phyloP scores from a whole-genome alignment of 2,888 invertebrate species.

The Hipparchia semele region DNA sequence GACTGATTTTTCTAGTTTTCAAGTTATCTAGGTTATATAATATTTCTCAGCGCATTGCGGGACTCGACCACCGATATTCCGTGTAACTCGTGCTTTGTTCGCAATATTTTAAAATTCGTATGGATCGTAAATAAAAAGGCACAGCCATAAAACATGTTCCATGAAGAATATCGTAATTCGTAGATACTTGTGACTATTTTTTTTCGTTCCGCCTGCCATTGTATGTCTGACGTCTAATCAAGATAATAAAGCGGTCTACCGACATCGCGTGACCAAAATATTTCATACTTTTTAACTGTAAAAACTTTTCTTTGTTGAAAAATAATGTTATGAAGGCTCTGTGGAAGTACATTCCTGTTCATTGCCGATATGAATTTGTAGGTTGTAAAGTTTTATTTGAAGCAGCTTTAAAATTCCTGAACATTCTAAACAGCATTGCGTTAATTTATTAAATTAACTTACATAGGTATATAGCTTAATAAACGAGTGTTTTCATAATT shows the following conservation, averaged over 20 bases:
- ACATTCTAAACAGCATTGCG: background rate
- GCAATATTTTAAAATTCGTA: background rate
- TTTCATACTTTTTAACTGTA: conserved; percentile 16
- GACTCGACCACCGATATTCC: background rate
- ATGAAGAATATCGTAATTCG: conserved; percentile 6
- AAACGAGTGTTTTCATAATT: too few relatives aligned
- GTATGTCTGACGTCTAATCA: conserved; percentile 28
- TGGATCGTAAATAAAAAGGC: background rate
- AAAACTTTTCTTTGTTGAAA: conserved; percentile 21
- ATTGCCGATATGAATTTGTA: conserved; percentile 2
- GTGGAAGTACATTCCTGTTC: conserved; percentile 2
- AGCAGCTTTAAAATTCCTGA: background rate
- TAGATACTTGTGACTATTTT: conserved; percentile 8
- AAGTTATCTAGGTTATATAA: too few relatives aligned
- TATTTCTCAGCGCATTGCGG: background rate
- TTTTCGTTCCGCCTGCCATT: conserved; percentile 18
- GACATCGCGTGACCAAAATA: conserved; percentile 31
- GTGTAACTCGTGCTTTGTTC: background rate
- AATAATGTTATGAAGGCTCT: conserved; percentile 20
- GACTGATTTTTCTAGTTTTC: too few relatives aligned
- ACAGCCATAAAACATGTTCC: background rate
- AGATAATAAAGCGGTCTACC: conserved; percentile 28
- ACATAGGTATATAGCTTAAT: too few relatives aligned
- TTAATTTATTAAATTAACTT: background rate
- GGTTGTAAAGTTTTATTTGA: background rate